phyloP scores from a whole-genome alignment of 2,113 vertebrate species.

The Ameiurus melas region DNA sequence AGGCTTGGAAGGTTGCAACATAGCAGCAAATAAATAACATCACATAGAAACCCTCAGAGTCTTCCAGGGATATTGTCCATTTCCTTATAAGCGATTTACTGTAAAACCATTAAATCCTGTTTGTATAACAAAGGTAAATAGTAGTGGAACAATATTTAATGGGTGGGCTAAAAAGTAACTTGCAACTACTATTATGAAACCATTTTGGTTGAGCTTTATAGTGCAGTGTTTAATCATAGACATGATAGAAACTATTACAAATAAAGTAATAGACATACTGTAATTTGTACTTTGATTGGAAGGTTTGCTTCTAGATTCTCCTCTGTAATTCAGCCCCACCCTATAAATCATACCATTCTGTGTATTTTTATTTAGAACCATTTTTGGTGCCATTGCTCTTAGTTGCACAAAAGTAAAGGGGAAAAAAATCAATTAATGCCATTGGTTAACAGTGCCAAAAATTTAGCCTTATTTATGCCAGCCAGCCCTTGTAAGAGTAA shows the following conservation, averaged over 20 bases:
- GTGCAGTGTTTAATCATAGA: not conserved
- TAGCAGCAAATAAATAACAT: slow-evolving; percentile 31
- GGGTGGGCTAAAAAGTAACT: not conserved
- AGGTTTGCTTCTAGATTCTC: not conserved
- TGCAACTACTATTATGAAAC: not conserved
- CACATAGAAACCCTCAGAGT: slow-evolving; percentile 27
- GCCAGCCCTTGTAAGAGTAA: not conserved
- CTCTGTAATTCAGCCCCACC: not conserved
- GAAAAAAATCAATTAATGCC: not conserved
- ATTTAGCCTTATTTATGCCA: not conserved
- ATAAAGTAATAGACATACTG: not conserved
- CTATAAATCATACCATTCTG: not conserved
- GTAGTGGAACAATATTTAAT: not conserved
- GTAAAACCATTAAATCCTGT: not conserved
- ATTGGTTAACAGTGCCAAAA: not conserved
- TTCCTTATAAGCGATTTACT: not conserved
- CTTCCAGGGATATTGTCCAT: slow-evolving; percentile 10
- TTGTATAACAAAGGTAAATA: not conserved
- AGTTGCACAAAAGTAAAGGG: not conserved
- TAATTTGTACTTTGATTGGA: not conserved
- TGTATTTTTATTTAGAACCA: not conserved
- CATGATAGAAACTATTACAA: not conserved
- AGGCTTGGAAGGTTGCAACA: slow-evolving; percentile 19
- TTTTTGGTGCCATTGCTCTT: not conserved
- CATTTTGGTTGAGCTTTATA: not conserved